Conservation (phyloP, 2,888 invertebrate species). For the Didymodactylos carnosus region DNA sequence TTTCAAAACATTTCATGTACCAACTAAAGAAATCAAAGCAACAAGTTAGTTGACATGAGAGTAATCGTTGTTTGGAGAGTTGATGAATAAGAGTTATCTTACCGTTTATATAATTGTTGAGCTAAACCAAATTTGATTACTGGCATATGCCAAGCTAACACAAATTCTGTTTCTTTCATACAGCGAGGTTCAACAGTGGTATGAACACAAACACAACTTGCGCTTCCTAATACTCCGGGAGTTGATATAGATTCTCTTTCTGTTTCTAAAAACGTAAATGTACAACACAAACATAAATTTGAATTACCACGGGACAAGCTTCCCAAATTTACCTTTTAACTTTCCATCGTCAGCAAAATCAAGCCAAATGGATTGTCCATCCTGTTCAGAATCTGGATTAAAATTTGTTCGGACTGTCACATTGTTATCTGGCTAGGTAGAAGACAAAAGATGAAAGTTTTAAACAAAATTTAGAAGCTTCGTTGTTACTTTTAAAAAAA, state of each 20-base stretch:
- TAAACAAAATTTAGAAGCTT: constrained; percentile 41
- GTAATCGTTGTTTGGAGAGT: not conserved
- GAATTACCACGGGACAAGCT: too few species aligned
- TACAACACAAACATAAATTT: too few species aligned
- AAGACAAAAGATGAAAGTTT: too few species aligned
- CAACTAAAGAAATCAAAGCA: not conserved
- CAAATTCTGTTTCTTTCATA: not conserved
- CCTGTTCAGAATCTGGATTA: constrained; percentile 25
- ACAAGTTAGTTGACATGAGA: not conserved
- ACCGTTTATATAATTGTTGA: not conserved
- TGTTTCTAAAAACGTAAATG: too few species aligned
- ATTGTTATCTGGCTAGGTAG: constrained; percentile 27
- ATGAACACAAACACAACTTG: not conserved
- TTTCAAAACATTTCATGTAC: not conserved
- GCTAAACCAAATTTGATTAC: not conserved
- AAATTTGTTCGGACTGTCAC: not conserved
- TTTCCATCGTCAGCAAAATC: not conserved
- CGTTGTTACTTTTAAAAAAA: constrained; percentile 25
- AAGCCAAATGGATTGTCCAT: not conserved
- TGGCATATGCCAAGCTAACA: not conserved
- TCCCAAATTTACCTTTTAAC: not conserved
- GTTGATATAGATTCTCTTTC: too few species aligned
- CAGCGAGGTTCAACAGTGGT: not conserved
- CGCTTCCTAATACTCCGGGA: too few species aligned
- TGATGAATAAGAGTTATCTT: too few species aligned